Base-by-base conservation (phyloP, 1,140 invertebrate species). In the Arion vulgaris region DNA sequence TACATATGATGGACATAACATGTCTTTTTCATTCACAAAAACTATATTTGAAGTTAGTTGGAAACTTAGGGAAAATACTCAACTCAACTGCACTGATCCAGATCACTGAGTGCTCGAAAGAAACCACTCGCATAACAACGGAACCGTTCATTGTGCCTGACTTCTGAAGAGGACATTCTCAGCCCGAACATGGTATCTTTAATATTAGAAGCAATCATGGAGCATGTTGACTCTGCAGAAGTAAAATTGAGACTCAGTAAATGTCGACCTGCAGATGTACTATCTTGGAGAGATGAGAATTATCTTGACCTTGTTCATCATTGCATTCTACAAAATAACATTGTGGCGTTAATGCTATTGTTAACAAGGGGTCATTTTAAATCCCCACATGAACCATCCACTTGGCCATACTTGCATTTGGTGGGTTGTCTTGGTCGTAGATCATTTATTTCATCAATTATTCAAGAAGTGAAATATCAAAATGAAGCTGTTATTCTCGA, bases 351-450 rank as follows among this genome's bases (percentile, higher is more conserved):
- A 0, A 86, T 85, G 11, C 66, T 85, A 0, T 83, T 90, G 15
- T 88, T 90, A 66, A 85, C 82, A 32, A 79, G 85, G 19, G 89
- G 89, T 57, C 77, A 84, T 15, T 90, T 89, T 83, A 88, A 89
- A 75, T 86, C 88, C 4, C 88, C 88, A n/a, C 86, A 89, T 53
- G 88, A 89, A 82, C 85, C 86, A 66, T 51, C 68, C 41, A 66
- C 77, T 11, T 83, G 79, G 75, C 83, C 86, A 19, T 90, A 90
- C 71, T 68, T 89, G 26, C 89, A 90, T 71, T 68, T 90, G 5
- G 86, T 88, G 17, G 86, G 86, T 17, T 82, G 84, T 28, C 79
- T 87, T 19, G 89, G 89, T 15, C 84, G 87, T 41, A 85, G 83
- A 66, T 81, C 87, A 2, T 86, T 90, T 45, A 28, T 88, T 13